A percentile compares a stretch with the other conserved stretches of the same genome.
Evolutionary conservation across 2,797 vertebrate species (phyloP).

Genomic region (Forpus xanthops): DNA sequence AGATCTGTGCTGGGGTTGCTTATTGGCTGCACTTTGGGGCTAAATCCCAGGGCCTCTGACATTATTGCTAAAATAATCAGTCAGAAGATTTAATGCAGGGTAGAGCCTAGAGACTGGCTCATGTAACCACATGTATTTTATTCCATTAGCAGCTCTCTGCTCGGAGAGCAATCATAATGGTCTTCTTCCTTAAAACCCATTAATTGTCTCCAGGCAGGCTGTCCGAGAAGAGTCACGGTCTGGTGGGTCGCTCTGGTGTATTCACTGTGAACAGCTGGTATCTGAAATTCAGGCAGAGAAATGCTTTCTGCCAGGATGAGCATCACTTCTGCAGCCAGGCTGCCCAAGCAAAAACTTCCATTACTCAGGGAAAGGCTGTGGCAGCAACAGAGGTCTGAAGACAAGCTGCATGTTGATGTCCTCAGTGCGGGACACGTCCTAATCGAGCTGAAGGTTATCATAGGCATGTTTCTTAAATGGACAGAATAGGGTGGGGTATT

Average conservation of each 20-base stretch:
- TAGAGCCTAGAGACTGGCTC: not conserved
- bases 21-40: not conserved
- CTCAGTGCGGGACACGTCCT: not conserved
- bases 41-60: not conserved
- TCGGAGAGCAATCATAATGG: not conserved
- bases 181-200: not conserved
- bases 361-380: not conserved
- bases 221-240: not conserved
- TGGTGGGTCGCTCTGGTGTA: not conserved
- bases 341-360: not conserved
- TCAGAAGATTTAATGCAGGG: not conserved
- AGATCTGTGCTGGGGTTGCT: not conserved
- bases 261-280: accelerated
- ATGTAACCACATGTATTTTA: not conserved
- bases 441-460: not conserved
- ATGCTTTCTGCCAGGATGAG: not conserved
- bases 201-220: not conserved
- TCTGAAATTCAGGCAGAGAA: not conserved
- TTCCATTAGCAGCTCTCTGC: not conserved
- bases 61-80: not conserved
- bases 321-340: not conserved
- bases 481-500: slow-evolving; percentile 36
- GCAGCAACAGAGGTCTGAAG: not conserved
- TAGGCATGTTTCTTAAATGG: not conserved
- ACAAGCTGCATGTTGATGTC: not conserved